A percentile compares a stretch with the other conserved stretches of the same genome.
phyloP scores from a whole-genome alignment of 2,888 invertebrate genomes.

The Coecobrya sp. region DNA sequence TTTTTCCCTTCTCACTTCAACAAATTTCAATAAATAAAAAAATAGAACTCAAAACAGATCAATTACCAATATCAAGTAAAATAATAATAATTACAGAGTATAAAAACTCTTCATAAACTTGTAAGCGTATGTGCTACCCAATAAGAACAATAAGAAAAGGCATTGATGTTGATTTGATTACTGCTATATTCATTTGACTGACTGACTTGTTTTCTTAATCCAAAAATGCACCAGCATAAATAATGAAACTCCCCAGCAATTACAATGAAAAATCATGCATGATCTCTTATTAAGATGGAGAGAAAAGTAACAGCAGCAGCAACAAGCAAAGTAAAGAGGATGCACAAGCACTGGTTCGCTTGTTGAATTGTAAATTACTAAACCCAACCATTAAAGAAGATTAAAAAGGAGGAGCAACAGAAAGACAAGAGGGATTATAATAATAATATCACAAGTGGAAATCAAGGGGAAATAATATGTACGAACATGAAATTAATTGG shows the following conservation, averaged over 20 bases:
- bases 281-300: slow-evolving; percentile 1
- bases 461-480: slow-evolving; percentile 74
- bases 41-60: slow-evolving; percentile 14
- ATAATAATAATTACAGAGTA: slow-evolving; percentile 58
- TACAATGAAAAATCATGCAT: slow-evolving; percentile 35
- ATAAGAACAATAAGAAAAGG: neutral
- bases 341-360: neutral
- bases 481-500: slow-evolving; percentile 82
- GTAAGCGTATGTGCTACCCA: neutral
- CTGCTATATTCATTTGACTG: slow-evolving; percentile 57
- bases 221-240: slow-evolving; percentile 50
- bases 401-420: slow-evolving; percentile 16
- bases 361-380: slow-evolving; percentile 59
- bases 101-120: neutral
- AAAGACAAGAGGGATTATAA: slow-evolving; percentile 34
- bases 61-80: slow-evolving; percentile 69
- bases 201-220: slow-evolving; percentile 57
- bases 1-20: slow-evolving; percentile 52
- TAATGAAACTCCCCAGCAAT: slow-evolving; percentile 47
- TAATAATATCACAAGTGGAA: slow-evolving; percentile 51
- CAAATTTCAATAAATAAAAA: slow-evolving; percentile 34
- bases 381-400: slow-evolving; percentile 46
- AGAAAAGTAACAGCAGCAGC: slow-evolving; percentile 24
- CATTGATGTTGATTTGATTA: slow-evolving; percentile 45
- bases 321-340: neutral